Conservation (phyloP, 2,113 vertebrate genomes). For the Ameiurus melas region DNA sequence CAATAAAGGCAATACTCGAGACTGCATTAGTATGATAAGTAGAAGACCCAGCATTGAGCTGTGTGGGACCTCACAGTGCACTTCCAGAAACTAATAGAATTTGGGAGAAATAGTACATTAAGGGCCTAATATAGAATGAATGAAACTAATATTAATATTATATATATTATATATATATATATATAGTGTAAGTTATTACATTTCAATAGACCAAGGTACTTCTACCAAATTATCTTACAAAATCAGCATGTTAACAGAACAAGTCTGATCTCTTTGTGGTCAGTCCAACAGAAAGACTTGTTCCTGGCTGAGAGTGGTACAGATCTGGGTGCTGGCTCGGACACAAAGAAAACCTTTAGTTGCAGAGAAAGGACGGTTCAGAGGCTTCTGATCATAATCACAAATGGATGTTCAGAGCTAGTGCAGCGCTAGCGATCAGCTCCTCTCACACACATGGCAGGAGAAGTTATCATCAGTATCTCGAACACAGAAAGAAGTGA, state of each 20-base stretch:
- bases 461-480: background rate
- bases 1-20: background rate
- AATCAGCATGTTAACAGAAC: background rate
- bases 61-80: conserved; percentile 1
- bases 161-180: too few relatives aligned
- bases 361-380: background rate
- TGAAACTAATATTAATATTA: too few relatives aligned
- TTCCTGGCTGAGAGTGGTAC: conserved; percentile 5
- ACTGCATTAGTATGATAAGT: background rate
- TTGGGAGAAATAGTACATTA: background rate
- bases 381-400: conserved; percentile 12
- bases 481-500: background rate
- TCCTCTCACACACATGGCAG: background rate
- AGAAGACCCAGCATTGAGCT: background rate
- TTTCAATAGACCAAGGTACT: background rate
- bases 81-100: too few relatives aligned
- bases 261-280: background rate
- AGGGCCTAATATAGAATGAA: too few relatives aligned
- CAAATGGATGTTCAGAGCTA: conserved; percentile 6
- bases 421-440: background rate
- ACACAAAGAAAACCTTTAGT: conserved; percentile 19
- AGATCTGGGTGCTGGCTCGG: background rate
- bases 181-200: background rate
- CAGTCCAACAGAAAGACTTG: background rate
- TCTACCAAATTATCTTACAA: background rate